Conservation (phyloP, 2,888 invertebrate genomes). For the Yponomeuta cagnagella region DNA sequence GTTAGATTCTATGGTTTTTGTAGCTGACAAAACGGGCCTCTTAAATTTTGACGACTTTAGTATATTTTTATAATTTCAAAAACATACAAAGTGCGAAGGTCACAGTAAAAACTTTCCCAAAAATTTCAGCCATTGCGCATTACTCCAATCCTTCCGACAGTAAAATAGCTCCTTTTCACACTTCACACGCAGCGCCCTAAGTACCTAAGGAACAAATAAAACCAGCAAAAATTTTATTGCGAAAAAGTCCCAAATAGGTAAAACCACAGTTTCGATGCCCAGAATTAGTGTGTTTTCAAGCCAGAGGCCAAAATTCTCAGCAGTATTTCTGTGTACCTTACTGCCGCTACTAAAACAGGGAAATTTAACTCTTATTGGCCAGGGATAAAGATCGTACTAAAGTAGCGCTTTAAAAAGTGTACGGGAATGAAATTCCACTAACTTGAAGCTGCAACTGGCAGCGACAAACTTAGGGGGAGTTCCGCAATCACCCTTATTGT, state of each 20-base stretch:
- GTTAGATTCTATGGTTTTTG: too few relatives aligned
- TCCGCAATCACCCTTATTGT: background rate
- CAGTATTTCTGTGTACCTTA: constrained; percentile 8
- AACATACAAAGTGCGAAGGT: background rate
- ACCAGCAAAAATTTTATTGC: constrained; percentile 2
- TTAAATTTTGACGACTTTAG: too few relatives aligned
- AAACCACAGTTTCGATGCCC: constrained; percentile 21
- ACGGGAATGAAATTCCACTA: constrained; percentile 72
- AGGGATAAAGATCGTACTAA: background rate
- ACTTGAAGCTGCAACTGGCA: constrained; percentile 54
- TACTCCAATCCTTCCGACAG: background rate
- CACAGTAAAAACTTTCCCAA: background rate
- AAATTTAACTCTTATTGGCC: background rate
- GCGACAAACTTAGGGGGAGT: constrained; percentile 26
- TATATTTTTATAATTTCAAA: too few relatives aligned
- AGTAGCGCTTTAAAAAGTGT: constrained; percentile 42
- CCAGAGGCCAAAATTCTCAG: constrained; percentile 36
- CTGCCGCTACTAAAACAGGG: background rate
- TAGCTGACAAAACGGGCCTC: too few relatives aligned
- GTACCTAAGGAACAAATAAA: background rate
- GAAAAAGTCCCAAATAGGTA: constrained; percentile 6
- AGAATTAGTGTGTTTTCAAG: constrained; percentile 65
- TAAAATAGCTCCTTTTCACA: background rate
- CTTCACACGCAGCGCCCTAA: background rate
- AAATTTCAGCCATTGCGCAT: background rate